A percentile compares a stretch with the other conserved stretches of the same genome.
These are phyloP conservation scores for Machimus rusticus DNA, from an alignment of 2,888 invertebrate genomes.

Conservation along the genomic window DNA sequence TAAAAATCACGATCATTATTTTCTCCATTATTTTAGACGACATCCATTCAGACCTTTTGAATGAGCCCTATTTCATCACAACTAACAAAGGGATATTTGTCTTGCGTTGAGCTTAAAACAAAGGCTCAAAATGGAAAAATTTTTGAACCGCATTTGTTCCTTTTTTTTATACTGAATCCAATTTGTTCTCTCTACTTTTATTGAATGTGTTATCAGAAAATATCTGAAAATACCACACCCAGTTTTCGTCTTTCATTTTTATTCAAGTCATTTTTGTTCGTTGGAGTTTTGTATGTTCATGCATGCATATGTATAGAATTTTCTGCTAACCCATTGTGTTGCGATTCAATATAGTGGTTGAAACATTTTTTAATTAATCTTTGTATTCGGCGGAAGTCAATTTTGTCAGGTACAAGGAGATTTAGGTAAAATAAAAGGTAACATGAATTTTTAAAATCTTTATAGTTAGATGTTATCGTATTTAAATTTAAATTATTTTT, in stretches of 20 bases:
- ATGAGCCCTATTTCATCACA: too few relatives aligned
- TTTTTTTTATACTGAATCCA: not conserved
- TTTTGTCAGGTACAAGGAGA: not conserved
- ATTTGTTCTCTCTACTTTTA: not conserved
- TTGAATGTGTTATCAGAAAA: not conserved
- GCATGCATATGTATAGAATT: too few relatives aligned
- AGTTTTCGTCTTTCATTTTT: not conserved
- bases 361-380: not conserved
- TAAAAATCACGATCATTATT: too few relatives aligned
- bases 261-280: not conserved
- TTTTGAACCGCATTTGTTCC: not conserved
- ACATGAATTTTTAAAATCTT: not conserved
- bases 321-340: too few relatives aligned
- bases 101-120: not conserved
- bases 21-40: too few relatives aligned
- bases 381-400: not conserved
- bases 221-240: not conserved
- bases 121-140: not conserved
- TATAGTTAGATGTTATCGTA: too few relatives aligned
- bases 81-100: not conserved
- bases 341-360: not conserved
- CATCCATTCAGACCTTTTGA: too few relatives aligned
- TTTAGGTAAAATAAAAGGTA: not conserved
- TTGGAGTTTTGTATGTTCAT: too few relatives aligned
- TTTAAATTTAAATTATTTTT: too few relatives aligned